These are phyloP conservation scores for Sesamia nonagrioides DNA, from an alignment of 1,140 invertebrate genomes.

Conservation along the genomic window DNA sequence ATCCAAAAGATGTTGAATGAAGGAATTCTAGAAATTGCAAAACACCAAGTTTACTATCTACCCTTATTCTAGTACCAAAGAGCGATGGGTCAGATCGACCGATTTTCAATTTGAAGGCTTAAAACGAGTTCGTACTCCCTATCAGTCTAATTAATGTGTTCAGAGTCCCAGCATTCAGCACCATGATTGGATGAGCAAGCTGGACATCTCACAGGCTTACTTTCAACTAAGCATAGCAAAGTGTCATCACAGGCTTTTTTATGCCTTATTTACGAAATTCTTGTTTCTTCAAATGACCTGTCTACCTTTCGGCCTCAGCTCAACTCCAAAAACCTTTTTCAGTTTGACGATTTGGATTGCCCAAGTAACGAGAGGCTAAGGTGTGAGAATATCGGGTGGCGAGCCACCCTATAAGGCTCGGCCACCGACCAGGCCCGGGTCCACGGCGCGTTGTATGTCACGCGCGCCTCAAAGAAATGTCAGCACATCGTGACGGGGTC, in stretches of 20 bases:
- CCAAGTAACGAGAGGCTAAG: constrained; percentile 54
- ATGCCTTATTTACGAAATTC: constrained; percentile 43
- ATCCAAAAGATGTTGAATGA: background rate
- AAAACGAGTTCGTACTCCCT: background rate
- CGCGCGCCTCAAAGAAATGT: too few species aligned
- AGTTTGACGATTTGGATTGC: constrained; percentile 57
- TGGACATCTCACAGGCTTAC: constrained; percentile 68
- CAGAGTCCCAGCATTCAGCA: constrained; percentile 51
- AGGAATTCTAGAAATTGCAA: background rate
- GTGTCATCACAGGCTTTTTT: constrained; percentile 62
- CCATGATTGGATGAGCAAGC: constrained; percentile 62
- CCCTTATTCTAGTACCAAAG: constrained; percentile 2
- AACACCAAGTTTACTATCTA: background rate
- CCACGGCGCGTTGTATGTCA: too few species aligned
- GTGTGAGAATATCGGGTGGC: constrained; percentile 59
- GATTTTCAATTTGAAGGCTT: background rate
- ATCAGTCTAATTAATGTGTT: constrained; percentile 56
- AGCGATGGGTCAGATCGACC: background rate
- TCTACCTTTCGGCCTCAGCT: constrained; percentile 59
- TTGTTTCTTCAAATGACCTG: constrained; percentile 67
- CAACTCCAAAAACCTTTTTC: constrained; percentile 55
- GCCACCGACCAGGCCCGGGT: too few species aligned
- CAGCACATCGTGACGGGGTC: too few species aligned
- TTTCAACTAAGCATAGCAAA: constrained; percentile 63
- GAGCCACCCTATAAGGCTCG: too few species aligned